Evolutionary conservation across 2,113 vertebrate species (phyloP).

Genomic region (Leptodactylus fuscus): DNA sequence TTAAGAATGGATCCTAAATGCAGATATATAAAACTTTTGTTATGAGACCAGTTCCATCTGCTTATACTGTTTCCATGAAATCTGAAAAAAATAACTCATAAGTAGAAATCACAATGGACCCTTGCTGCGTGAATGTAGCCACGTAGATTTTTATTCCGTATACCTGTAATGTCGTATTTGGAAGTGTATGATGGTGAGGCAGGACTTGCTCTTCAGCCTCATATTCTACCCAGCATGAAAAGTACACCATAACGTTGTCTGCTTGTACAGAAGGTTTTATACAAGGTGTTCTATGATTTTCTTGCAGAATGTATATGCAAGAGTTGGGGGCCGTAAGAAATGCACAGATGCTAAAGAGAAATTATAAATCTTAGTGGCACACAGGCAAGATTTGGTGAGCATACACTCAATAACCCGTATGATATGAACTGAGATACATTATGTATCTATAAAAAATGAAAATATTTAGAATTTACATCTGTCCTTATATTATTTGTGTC

Average conservation of each 20-base stretch:
- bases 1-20: too few relatives aligned
- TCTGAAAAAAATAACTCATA: background rate
- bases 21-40: background rate
- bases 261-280: slow-evolving; percentile 22
- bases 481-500: background rate
- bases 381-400: slow-evolving; percentile 60
- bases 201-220: background rate
- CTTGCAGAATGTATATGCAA: slow-evolving; percentile 50
- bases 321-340: slow-evolving; percentile 57
- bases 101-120: background rate
- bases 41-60: background rate
- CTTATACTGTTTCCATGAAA: background rate
- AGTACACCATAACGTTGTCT: background rate
- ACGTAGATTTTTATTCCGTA: background rate
- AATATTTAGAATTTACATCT: too few relatives aligned
- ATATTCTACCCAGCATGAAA: background rate
- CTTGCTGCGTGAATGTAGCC: background rate
- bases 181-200: background rate
- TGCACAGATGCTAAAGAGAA: slow-evolving; percentile 60
- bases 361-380: slow-evolving; percentile 59
- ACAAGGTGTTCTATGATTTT: slow-evolving; percentile 53
- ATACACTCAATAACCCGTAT: slow-evolving; percentile 25
- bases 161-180: background rate
- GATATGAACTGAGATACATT: too few relatives aligned
- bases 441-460: background rate